Conservation (phyloP, 2,113 vertebrate genomes). For the Etheostoma spectabile region DNA sequence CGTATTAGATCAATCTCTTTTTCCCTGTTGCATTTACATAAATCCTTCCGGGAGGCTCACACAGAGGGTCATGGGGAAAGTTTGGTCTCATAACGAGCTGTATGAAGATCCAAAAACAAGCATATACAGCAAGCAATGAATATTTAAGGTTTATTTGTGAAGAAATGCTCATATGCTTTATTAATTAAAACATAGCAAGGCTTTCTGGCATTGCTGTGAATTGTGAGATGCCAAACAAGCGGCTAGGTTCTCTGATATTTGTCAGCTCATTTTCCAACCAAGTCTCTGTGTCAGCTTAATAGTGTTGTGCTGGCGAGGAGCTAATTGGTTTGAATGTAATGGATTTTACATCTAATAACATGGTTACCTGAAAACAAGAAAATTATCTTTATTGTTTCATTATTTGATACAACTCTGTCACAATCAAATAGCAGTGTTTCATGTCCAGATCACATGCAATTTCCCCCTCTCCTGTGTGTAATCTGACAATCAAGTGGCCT, state of each 20-base stretch:
- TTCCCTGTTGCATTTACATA: neutral
- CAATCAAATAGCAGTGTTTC: neutral
- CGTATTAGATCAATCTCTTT: neutral
- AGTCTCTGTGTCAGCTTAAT: conserved; percentile 21
- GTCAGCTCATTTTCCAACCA: conserved; percentile 8
- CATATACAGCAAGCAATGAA: neutral
- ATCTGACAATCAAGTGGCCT: conserved; percentile 36
- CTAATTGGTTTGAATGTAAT: conserved; percentile 10
- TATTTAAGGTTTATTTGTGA: conserved; percentile 35
- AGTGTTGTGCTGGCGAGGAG: neutral
- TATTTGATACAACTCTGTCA: neutral
- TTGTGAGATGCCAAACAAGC: conserved; percentile 18
- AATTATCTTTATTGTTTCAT: neutral
- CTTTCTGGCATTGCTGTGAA: conserved; percentile 4
- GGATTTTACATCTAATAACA: conserved; percentile 17
- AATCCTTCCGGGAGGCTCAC: neutral
- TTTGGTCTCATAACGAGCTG: conserved; percentile 6
- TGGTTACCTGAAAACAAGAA: neutral
- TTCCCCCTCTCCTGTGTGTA: neutral
- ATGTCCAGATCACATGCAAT: neutral
- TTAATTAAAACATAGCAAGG: conserved; percentile 45
- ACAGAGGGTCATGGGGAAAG: neutral
- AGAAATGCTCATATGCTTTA: conserved; percentile 46
- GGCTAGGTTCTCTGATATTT: conserved; percentile 6
- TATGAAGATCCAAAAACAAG: conserved; percentile 17